Evolutionary conservation across 2,888 invertebrate genomes (phyloP).

Genomic region (Gonocerus acuteangulatus): DNA sequence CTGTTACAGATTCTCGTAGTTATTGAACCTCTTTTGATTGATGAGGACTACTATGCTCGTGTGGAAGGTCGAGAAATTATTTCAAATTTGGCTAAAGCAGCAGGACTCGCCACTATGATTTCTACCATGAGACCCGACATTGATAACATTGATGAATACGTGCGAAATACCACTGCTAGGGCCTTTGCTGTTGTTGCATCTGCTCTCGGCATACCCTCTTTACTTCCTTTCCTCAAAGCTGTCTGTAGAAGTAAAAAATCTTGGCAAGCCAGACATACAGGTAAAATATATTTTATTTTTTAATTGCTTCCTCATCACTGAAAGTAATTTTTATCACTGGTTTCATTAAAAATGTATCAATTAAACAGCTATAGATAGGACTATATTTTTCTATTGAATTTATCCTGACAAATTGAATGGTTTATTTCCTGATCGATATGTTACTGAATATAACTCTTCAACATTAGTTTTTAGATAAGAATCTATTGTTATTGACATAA

Average conservation of each 20-base stretch:
- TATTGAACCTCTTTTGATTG: slow-evolving; percentile 95
- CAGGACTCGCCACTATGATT: slow-evolving; percentile 98
- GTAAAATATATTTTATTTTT: slow-evolving; percentile 33
- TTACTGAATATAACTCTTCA: no score
- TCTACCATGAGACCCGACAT: slow-evolving; percentile 99
- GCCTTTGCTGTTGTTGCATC: slow-evolving; percentile 99
- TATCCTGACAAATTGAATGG: no score
- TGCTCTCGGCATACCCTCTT: slow-evolving; percentile 93
- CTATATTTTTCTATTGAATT: no score
- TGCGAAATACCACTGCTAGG: slow-evolving; percentile 96
- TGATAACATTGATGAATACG: slow-evolving; percentile 98
- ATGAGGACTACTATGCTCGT: slow-evolving; percentile 99
- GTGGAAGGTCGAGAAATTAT: slow-evolving; percentile 99
- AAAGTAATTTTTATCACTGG: not conserved
- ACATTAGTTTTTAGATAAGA: no score
- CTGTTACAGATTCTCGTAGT: slow-evolving; percentile 78
- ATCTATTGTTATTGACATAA: no score
- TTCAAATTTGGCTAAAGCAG: slow-evolving; percentile 97
- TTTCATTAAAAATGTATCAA: not conserved
- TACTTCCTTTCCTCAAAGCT: slow-evolving; percentile 95
- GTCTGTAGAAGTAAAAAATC: slow-evolving; percentile 99
- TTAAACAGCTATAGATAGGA: no score
- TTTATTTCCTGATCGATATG: no score
- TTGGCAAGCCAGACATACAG: slow-evolving; percentile 75
- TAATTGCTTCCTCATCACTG: not conserved